These are phyloP conservation scores for Agrilus planipennis DNA, from an alignment of 1,140 invertebrate genomes.

Conservation along the genomic window DNA sequence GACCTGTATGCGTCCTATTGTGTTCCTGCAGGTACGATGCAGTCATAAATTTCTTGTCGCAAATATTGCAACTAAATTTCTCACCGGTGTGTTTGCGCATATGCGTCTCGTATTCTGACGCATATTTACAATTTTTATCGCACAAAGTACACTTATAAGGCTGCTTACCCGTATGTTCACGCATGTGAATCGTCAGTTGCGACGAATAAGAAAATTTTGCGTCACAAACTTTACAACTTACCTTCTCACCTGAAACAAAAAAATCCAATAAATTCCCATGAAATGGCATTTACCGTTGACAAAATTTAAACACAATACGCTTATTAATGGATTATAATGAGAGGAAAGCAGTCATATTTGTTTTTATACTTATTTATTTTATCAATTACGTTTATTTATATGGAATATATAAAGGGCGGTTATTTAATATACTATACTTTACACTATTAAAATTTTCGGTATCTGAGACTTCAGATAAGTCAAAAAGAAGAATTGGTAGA, in stretches of 20 bases:
- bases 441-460: no score
- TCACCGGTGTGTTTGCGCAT: constrained; percentile 63
- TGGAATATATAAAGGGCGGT: no score
- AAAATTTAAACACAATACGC: no score
- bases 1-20: constrained; percentile 21
- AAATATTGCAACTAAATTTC: constrained; percentile 40
- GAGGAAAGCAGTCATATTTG: no score
- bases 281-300: background rate
- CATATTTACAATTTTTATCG: constrained; percentile 61
- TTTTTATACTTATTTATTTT: no score
- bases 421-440: no score
- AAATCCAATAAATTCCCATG: background rate
- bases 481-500: no score
- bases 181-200: constrained; percentile 50
- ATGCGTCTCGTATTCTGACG: constrained; percentile 71
- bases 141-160: constrained; percentile 55
- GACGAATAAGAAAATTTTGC: constrained; percentile 46
- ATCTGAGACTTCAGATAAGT: no score
- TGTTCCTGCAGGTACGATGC: constrained; percentile 26
- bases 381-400: no score
- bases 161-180: constrained; percentile 60
- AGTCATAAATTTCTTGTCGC: constrained; percentile 30
- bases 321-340: no score
- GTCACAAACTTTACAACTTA: constrained; percentile 35
- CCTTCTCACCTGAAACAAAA: constrained; percentile 7